Base-by-base conservation (phyloP, 1,140 invertebrate genomes). In the Pectinophora gossypiella region DNA sequence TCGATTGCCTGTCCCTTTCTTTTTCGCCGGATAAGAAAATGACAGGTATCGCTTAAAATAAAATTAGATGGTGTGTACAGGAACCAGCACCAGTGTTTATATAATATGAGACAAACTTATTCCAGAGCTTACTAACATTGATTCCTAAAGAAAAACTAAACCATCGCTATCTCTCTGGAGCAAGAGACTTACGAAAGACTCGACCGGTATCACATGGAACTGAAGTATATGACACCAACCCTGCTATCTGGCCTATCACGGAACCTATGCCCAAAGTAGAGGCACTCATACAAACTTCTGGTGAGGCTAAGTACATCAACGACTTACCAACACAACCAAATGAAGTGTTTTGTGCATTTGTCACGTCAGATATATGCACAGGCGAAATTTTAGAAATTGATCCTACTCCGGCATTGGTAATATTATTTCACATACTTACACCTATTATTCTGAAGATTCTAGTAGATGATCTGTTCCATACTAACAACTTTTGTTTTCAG, bases 331-430 rank as follows among this genome's bases (percentile, higher is more conserved):
- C 87, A 1, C 65, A 88, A 1, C 69, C 85, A 0, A 77, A 89
- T 16, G 89, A 93, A 75, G 81, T 94, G 0, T 91, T 89, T 68
- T 93, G 90, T 48, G 92, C 91, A 3, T 91, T 94, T 54, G 93
- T 93, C 0, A 82, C 90, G 0, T 82, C 90, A 10, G 89, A 89
- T 38, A 87, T 90, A 35, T 85, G 88, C 5, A 89, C 78, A 18
- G 91, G 90, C 35, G 89, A 80, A 52, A 89, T 94, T 44, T 76
- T 87, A 16, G 81, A 75, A 19, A 91, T 94, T 45, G 91, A 94
- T 68, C 65, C 91, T 10, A 63, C 80, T 1, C 85, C 91, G 48
- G 93, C 92, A 38, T 59, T 92, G 85, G 92, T 92, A 80, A 76
- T 61, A 47, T 44, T 23, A 27, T 48, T 22, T 51, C 0, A 46